Base-by-base conservation (phyloP, 2,113 vertebrate genomes). In the Gnathonemus longibarbis region DNA sequence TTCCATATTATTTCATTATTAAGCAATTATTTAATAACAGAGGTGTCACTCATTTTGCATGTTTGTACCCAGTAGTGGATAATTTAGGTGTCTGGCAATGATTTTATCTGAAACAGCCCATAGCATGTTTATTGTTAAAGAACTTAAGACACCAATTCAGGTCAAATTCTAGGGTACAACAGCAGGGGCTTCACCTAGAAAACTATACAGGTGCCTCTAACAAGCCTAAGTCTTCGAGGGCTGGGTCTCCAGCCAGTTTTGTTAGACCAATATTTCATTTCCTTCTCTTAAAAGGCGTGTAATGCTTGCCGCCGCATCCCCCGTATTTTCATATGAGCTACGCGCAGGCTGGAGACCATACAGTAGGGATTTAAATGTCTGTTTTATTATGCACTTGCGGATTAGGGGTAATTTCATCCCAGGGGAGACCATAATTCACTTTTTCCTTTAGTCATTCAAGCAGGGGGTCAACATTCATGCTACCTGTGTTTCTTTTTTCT, bases 401-500 rank as follows among this genome's bases (percentile, higher is more conserved):
- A 88, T 88, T 88, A 91, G 89, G 84, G 90, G 89, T 90, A 90
- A 88, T 45, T 91, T 52, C 58, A 93, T 87, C 89, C 24, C 89
- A 89, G 52, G 45, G 88, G 93, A 92, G 52, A 92, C 90, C 10
- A 90, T 74, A 91, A 87, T 91, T 83, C 87, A 21, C 84, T 45
- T 13, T 89, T 93, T 90, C 91, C 92, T 93, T 91, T 94, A 94
- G 94, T 94, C 94, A 92, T 90, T 89, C 92, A 92, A 94, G 94
- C 94, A 94, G 91, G 90, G 49, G 50, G 91, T 91, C 83, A 74
- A 48, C 52, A 70, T 42, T 77, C 91, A 91, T 88, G 91, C 52
- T 91, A 89, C 90, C 90, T 91, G 49, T 74, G 49, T 56, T 21
- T 5, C 42, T 50, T 85, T 52, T 87, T 91, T 66, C 48, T 49